Base-by-base conservation (phyloP, 2,113 vertebrate genomes). In the Chloroceryle aenea region DNA sequence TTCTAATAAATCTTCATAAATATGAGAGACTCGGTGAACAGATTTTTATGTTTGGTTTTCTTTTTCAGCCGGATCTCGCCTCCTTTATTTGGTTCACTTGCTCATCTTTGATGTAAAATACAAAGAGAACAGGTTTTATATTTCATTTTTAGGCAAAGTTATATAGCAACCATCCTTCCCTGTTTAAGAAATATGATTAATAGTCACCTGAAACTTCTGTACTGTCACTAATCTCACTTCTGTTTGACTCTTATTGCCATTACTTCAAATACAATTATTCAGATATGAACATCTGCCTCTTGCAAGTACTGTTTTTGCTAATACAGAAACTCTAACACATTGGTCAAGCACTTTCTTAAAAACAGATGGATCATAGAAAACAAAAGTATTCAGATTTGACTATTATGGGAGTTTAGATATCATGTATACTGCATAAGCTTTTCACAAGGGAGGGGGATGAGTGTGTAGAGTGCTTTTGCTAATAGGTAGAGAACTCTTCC, bases 241-340 rank as follows among this genome's bases (percentile, higher is more conserved):
- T 90, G 45, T 90, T 94, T 1, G 1, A 42, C 53, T 77, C 22
- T 83, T 88, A 38, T 3, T 86, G 61, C 38, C 48, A 53, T 78
- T 84, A 47, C 34, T 92, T 92, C 59, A 81, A 90, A 77, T 75
- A 58, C 22, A 90, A 52, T 84, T 90, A 11, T 85, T 92, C 76
- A 81, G 61, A 68, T 75, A 43, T 17, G 38, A 81, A 76, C 72
- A 88, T 78, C 77, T 94, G 86, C 62, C 83, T 91, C 73, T 63
- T 67, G 47, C 76, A 81, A 85, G 69, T 89, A 75, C 52, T 81
- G 50, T 0, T 67, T 71, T 91, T 91, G 76, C 80, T 92, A 81
- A 95, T 91, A 89, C n/a, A 94, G 93, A 95, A 95, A 95, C 76
- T 86, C 30, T 74, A 84, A 40, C 61, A 45, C 47, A 52, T 84